These are phyloP conservation scores for Zosterops hypoxanthus DNA, from an alignment of 2,113 vertebrate genomes.

Conservation along the genomic window DNA sequence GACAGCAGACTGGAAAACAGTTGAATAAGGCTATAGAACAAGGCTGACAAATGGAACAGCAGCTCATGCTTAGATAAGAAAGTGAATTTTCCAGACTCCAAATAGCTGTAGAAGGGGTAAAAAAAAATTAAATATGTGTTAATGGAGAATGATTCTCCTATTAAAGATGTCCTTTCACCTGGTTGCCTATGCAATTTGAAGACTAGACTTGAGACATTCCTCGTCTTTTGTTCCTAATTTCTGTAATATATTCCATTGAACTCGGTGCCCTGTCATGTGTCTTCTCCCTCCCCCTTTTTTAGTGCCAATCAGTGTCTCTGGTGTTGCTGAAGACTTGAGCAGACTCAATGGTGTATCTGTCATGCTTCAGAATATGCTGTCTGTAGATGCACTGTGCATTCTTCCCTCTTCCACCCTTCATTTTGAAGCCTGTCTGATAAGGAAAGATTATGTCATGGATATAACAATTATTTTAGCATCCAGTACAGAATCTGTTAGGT, in stretches of 20 bases:
- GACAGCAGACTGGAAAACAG: not conserved
- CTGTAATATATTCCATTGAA: conserved; percentile 11
- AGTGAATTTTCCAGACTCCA: not conserved
- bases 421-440: conserved; percentile 31
- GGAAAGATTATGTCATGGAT: conserved; percentile 27
- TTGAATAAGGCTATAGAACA: not conserved
- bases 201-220: not conserved
- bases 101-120: not conserved
- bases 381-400: not conserved
- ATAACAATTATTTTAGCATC: conserved; percentile 34
- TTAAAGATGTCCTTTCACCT: not conserved
- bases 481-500: not conserved
- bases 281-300: conserved; percentile 12
- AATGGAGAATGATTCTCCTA: not conserved
- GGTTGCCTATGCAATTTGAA: not conserved
- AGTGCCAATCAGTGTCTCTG: conserved; percentile 43
- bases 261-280: conserved; percentile 5
- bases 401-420: not conserved
- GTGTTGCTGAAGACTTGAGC: not conserved
- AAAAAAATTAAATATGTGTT: not conserved
- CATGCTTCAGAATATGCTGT: conserved; percentile 18
- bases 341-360: conserved; percentile 34
- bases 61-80: not conserved
- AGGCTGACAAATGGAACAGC: not conserved
- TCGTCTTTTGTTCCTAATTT: not conserved